Evolutionary conservation across 2,888 invertebrate species (phyloP).

Genomic region (Chaetoderma sp.): DNA sequence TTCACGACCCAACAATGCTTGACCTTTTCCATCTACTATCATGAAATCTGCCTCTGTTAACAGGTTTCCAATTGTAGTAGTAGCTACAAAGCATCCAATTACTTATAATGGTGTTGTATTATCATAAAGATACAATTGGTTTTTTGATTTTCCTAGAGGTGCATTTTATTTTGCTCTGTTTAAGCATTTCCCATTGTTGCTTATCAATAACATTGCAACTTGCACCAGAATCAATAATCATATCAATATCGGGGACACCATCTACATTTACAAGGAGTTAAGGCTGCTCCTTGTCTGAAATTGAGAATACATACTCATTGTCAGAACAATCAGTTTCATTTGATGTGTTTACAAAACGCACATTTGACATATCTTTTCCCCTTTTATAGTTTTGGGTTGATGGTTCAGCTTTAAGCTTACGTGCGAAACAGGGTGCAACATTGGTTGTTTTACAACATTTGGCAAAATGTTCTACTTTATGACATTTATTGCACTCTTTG

Average conservation of each 20-base stretch:
- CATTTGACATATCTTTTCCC: no score
- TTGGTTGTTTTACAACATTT: not conserved
- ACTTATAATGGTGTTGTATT: not conserved
- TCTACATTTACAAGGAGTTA: not conserved
- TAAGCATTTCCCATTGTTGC: conserved; percentile 8
- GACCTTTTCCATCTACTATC: not conserved
- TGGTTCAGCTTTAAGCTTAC: no score
- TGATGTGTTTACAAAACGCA: no score
- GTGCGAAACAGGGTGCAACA: no score
- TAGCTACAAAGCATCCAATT: not conserved
- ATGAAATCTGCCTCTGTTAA: not conserved
- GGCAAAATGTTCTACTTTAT: not conserved
- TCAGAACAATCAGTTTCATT: no score
- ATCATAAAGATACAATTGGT: no score
- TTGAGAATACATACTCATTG: conserved; percentile 1
- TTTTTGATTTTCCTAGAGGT: no score
- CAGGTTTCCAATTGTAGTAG: not conserved
- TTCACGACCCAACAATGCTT: not conserved
- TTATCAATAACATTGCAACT: conserved; percentile 16
- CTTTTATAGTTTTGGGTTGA: no score
- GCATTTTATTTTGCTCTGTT: conserved; percentile 3
- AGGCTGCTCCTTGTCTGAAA: not conserved
- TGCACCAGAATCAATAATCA: conserved; percentile 11
- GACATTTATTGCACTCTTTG: not conserved
- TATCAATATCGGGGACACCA: not conserved